Base-by-base conservation (phyloP, 2,113 vertebrate genomes). In the Shinisaurus crocodilurus region DNA sequence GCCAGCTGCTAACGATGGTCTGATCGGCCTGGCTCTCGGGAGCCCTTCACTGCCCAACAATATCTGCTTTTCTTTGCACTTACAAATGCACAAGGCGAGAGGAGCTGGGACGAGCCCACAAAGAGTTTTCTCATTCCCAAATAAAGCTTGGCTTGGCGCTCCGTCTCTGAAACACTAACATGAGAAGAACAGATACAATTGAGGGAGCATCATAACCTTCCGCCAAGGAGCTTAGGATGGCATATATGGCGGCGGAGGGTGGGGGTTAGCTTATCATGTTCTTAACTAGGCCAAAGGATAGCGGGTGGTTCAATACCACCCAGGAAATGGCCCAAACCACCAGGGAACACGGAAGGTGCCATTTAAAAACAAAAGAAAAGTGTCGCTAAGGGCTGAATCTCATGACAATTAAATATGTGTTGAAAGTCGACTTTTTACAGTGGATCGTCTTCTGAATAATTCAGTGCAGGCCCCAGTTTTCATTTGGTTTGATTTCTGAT, bases 1-100 rank as follows among this genome's bases (percentile, higher is more conserved):
- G 93, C 94, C 10, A 80, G 89, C 1, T 6, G 97, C 92, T 97
- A 97, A 96, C 95, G 96, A 90, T 95, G 97, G 98, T 82, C 88
- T 95, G 97, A 98, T 82, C 88, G 95, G 95, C 95, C 96, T 91
- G 96, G 92, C 96, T 94, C 89, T n/a, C 90, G 6, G 20, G 16
- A 93, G 75, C 86, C 54, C 13, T 37, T 86, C 83, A 20, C 65
- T 82, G 60, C 3, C 82, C 82, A 95, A 95, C 93, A 95, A 94
- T 93, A 89, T 90, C 94, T 92, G 87, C 88, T 95, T 95, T 95
- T 95, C 92, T 95, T 92, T 84, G 32, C 84, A 91, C 69, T 86
- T 95, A 95, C 87, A 87, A 93, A 60, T n/a, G 86, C 80, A 88
- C 92, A 95, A 95, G 89, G 43, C 48, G 60, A 50, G 29, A 90